Conservation (phyloP, 2,888 invertebrate species). For the Macrophya annulata region DNA sequence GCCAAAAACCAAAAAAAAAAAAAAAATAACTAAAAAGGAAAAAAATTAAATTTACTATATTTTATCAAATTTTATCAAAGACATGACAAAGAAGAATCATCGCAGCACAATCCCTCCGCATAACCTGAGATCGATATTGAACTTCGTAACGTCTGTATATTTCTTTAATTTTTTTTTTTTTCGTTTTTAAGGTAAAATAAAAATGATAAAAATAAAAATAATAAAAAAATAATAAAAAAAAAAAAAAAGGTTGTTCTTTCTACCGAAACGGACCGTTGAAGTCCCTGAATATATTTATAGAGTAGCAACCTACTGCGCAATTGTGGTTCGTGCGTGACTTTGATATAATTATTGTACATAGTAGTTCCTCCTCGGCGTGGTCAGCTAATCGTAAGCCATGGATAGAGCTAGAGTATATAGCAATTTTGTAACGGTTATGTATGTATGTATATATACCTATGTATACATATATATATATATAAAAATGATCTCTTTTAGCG, state of each 20-base stretch:
- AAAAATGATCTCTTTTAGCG: background rate
- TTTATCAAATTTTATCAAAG: background rate
- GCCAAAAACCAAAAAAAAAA: background rate
- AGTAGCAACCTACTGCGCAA: conserved; percentile 13
- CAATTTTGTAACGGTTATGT: background rate
- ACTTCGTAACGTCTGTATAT: background rate
- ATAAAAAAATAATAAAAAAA: background rate
- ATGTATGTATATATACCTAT: background rate
- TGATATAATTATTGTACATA: background rate
- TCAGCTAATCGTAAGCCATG: background rate
- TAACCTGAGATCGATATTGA: background rate
- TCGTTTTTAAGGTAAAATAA: background rate
- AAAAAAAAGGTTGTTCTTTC: background rate
- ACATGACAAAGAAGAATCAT: no score
- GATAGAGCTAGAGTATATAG: background rate
- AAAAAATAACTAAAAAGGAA: no score
- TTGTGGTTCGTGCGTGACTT: conserved; percentile 38
- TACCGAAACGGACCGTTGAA: conserved; percentile 8
- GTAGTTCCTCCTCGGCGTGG: background rate
- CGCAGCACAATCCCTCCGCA: background rate
- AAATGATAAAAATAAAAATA: background rate
- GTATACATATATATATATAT: no score
- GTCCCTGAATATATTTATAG: conserved; percentile 37
- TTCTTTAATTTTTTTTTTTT: background rate
- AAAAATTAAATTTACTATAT: background rate